Evolutionary conservation across 1,140 invertebrate genomes (phyloP).

Genomic region (Octopus bimaculoides): DNA sequence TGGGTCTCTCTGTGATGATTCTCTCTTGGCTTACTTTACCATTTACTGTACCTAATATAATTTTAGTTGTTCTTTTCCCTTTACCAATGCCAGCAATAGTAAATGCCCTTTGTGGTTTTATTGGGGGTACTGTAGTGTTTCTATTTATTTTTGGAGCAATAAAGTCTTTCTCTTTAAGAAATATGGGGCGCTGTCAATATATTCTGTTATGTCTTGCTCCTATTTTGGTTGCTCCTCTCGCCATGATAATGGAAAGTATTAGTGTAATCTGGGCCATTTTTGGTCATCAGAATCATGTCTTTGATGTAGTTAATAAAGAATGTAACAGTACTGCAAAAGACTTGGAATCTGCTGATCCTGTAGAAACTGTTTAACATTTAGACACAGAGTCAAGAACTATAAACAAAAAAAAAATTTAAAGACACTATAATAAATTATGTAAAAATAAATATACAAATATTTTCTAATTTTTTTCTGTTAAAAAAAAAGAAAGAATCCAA

Average conservation of each 20-base stretch:
- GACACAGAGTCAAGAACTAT: too few species aligned
- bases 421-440: too few species aligned
- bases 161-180: constrained; percentile 87
- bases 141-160: constrained; percentile 96
- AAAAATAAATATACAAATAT: too few species aligned
- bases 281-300: constrained; percentile 84
- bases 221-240: constrained; percentile 85
- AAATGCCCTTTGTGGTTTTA: constrained; percentile 84
- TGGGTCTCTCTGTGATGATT: constrained; percentile 83
- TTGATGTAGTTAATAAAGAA: constrained; percentile 93
- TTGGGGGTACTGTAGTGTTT: constrained; percentile 87
- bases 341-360: not conserved
- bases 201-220: constrained; percentile 78
- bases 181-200: constrained; percentile 79
- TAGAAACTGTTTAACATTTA: not conserved
- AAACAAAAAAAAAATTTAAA: too few species aligned
- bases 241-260: constrained; percentile 89
- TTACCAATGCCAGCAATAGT: constrained; percentile 75
- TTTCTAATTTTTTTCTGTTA: too few species aligned
- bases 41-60: constrained; percentile 82
- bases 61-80: constrained; percentile 80
- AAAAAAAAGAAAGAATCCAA: too few species aligned
- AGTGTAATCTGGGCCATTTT: constrained; percentile 90
- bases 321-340: not conserved
- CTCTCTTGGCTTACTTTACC: constrained; percentile 96